A percentile compares a stretch with the other conserved stretches of the same genome.
These are phyloP conservation scores for Manis pentadactyla DNA, from an alignment of 2,797 vertebrate species.

Conservation along the genomic window DNA sequence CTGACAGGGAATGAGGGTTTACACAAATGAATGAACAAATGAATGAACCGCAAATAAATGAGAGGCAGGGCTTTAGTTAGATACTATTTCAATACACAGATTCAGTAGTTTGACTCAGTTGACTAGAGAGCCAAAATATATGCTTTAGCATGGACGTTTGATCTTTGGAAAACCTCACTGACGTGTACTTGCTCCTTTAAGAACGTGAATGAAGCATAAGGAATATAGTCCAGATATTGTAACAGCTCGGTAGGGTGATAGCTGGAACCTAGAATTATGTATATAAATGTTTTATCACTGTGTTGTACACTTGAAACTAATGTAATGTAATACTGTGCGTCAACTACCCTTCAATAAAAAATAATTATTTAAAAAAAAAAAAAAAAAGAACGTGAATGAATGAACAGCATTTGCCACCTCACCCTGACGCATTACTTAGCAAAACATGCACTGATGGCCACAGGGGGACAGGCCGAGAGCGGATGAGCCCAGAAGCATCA, in stretches of 20 bases:
- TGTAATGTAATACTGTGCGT: no score
- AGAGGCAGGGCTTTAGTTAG: background rate
- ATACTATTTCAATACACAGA: no score
- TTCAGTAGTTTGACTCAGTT: no score
- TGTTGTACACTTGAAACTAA: no score
- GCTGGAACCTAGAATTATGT: no score
- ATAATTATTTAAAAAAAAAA: no score
- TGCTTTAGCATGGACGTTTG: background rate
- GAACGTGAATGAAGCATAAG: background rate
- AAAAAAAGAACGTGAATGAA: background rate
- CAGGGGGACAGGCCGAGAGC: fast-evolving
- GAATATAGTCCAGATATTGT: no score
- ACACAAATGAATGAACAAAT: background rate
- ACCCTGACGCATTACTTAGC: background rate
- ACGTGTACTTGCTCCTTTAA: background rate
- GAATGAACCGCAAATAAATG: background rate
- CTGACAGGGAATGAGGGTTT: no score
- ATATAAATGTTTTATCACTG: no score
- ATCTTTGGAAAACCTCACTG: background rate
- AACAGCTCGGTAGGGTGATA: no score
- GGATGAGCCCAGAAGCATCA: background rate
- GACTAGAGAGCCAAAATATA: background rate
- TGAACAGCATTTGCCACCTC: background rate
- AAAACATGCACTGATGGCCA: background rate
- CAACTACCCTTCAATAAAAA: no score